Conservation (phyloP, 2,797 vertebrate species). For the Euthynnus affinis region DNA sequence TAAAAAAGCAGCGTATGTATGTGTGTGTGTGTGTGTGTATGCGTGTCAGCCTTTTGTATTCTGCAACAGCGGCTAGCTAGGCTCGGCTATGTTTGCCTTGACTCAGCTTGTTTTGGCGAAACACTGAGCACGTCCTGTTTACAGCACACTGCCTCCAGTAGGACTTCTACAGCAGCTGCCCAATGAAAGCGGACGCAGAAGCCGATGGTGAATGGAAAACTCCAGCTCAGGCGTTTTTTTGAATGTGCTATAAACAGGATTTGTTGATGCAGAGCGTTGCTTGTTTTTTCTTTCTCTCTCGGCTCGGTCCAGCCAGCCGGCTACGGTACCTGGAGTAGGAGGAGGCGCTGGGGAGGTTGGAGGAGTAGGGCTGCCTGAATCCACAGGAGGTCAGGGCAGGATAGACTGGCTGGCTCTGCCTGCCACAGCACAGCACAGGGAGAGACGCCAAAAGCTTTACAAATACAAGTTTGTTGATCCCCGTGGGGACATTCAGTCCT, state of each 20-base stretch:
- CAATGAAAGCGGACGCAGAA: constrained; percentile 27
- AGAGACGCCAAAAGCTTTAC: constrained; percentile 67
- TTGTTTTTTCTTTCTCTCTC: background rate
- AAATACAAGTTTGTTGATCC: constrained; percentile 9
- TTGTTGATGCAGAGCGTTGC: constrained; percentile 49
- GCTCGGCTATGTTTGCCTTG: constrained; percentile 29
- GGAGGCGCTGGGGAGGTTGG: constrained; percentile 92
- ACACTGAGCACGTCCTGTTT: constrained; percentile 62
- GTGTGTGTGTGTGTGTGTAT: background rate
- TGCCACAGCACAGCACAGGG: constrained; percentile 86
- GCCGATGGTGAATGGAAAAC: constrained; percentile 34
- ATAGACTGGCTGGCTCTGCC: constrained; percentile 98
- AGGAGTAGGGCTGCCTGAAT: constrained; percentile 96
- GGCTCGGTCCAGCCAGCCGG: constrained; percentile 68
- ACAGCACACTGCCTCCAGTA: constrained; percentile 59
- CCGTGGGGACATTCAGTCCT: background rate
- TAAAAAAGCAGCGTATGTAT: background rate
- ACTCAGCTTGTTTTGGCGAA: constrained; percentile 31
- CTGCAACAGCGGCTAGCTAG: constrained; percentile 59
- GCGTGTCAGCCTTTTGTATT: background rate
- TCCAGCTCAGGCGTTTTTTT: constrained; percentile 30
- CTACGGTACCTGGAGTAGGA: constrained; percentile 97
- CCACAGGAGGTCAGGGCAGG: constrained; percentile 95
- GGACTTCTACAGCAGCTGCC: constrained; percentile 30
- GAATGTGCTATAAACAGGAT: constrained; percentile 70